A percentile compares a stretch with the other conserved stretches of the same genome.
Conservation (phyloP, 2,888 invertebrate species). For the Ochropacha duplaris region DNA sequence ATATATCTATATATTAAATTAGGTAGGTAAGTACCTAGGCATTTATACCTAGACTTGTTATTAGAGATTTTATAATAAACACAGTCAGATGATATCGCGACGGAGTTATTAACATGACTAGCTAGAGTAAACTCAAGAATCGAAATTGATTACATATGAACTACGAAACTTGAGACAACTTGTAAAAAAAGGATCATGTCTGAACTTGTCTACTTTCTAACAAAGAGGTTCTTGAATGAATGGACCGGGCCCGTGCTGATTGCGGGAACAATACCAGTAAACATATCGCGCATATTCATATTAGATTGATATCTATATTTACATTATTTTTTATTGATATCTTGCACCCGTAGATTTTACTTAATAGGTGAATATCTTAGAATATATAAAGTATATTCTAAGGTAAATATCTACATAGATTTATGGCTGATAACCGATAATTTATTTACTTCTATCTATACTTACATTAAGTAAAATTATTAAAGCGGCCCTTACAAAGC, state of each 20-base stretch:
- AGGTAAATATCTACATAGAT: no score
- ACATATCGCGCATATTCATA: not conserved
- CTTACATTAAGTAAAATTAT: no score
- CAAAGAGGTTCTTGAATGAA: conserved; percentile 2
- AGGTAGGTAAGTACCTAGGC: no score
- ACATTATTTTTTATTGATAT: no score
- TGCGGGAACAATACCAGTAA: not conserved
- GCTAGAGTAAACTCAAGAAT: not conserved
- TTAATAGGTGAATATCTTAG: no score
- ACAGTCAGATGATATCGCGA: not conserved
- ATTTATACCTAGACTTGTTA: not conserved
- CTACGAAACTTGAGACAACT: conserved; percentile 1
- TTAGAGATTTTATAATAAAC: not conserved
- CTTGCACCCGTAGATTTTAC: no score
- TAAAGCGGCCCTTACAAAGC: no score
- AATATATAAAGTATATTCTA: no score
- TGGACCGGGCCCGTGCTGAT: not conserved
- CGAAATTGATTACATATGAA: not conserved
- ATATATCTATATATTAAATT: no score
- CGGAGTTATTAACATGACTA: not conserved
- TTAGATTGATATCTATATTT: no score
- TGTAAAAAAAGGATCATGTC: conserved; percentile 6
- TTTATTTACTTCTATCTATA: no score
- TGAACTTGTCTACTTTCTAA: conserved; percentile 2
- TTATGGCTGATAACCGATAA: no score